These are phyloP conservation scores for Ischnus inquisitorius DNA, from an alignment of 2,888 invertebrate genomes.

Conservation along the genomic window DNA sequence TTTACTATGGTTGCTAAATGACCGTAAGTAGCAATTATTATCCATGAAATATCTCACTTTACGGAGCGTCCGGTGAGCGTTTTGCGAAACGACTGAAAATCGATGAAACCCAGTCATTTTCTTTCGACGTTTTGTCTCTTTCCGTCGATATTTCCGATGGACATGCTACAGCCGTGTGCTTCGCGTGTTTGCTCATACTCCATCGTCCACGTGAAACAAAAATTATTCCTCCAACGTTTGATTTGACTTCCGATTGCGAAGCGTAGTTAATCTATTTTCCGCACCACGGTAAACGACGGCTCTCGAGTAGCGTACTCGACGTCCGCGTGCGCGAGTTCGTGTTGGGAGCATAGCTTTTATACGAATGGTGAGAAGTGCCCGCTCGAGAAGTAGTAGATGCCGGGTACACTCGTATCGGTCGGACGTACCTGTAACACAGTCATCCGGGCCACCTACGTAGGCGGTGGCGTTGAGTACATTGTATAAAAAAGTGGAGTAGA, in stretches of 20 bases:
- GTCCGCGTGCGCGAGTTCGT: conserved; percentile 1
- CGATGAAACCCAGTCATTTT: neutral
- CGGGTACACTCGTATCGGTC: conserved; percentile 43
- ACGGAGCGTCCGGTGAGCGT: too few species aligned
- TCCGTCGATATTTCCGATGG: neutral
- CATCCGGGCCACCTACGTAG: neutral
- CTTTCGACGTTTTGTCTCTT: neutral
- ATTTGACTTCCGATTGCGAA: conserved; percentile 37
- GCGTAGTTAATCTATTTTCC: conserved; percentile 53
- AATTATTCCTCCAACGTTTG: conserved; percentile 27
- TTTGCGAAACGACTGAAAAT: too few species aligned
- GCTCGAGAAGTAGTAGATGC: conserved; percentile 52
- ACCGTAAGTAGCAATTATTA: too few species aligned
- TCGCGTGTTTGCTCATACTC: conserved; percentile 6
- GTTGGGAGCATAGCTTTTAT: conserved; percentile 32
- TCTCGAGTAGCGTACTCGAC: conserved; percentile 27
- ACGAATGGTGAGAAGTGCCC: conserved; percentile 47
- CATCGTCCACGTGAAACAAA: neutral
- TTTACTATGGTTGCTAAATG: too few species aligned
- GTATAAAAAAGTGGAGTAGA: conserved; percentile 28
- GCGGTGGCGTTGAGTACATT: neutral
- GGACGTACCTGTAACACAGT: conserved; percentile 32
- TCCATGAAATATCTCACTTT: too few species aligned
- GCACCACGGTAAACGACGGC: conserved; percentile 16
- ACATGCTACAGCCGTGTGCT: neutral